Evolutionary conservation across 2,113 vertebrate genomes (phyloP), one percentile per base, ranked within the genome.

Genomic region (Prinia subflava): DNA sequence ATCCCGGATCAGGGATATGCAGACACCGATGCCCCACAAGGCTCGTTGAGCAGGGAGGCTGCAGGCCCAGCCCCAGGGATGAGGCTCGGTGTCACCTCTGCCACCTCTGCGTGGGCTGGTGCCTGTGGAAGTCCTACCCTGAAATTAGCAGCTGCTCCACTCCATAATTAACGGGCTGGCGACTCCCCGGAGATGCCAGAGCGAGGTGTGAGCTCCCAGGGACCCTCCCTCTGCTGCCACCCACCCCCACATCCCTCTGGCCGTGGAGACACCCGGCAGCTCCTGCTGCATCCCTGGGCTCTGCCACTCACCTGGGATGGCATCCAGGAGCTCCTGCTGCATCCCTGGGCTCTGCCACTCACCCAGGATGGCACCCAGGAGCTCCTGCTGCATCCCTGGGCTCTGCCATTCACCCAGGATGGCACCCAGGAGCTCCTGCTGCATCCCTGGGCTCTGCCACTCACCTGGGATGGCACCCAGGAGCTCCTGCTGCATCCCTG

Each of bases 131-230:
- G 68, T 63, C 80, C 73, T 68, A 56, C 8, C 83, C 77, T 23
- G 44, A 49, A 84, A 82, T 68, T 87, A 87, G 67, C 41, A 88
- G 80, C 73, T 55, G 35, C 23, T 90, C 70, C 75, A 19, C 56
- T 63, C 53, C 7, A 4, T 81, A 91, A 84, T 96, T 85, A 94
- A 86, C 5, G 18, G 74, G 89, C 49, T 44, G 83, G 71, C 0
- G 20, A 77, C 90, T 94, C 85, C 49, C 57, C 11, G 42, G 89
- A 86, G 65, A 90, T 96, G 42, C 92, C 86, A 87, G 80, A 94
- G 59, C 60, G 33, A 95, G 87, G 91, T 52, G 74, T 56, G 86
- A 94, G 56, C 33, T 91, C 49, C 4, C 23, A 3, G 52, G 76
- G 52, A 94, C 83, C 79, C 35, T 93, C 86, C 86, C 76, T 63